phyloP scores from a whole-genome alignment of 2,888 invertebrate species.

The Caenorhabditis becei region DNA sequence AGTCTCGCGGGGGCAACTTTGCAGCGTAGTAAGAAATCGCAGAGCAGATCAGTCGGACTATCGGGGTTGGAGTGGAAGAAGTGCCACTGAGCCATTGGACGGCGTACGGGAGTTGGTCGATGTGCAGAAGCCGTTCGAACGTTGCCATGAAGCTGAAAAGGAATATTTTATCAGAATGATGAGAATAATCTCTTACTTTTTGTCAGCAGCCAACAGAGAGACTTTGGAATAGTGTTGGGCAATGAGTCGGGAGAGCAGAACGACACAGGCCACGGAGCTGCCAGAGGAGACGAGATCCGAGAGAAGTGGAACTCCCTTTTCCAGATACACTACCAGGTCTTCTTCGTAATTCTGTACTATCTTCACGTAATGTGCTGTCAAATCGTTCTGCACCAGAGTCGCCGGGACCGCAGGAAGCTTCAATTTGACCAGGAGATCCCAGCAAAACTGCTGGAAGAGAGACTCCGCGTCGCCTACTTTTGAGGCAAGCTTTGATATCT shows the following conservation, averaged over 20 bases:
- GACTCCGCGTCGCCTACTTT: slow-evolving; percentile 79
- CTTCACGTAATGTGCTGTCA: slow-evolving; percentile 77
- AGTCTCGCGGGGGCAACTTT: slow-evolving; percentile 56
- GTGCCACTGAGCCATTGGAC: slow-evolving; percentile 76
- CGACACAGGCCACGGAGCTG: slow-evolving; percentile 66
- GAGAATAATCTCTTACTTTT: slow-evolving; percentile 37
- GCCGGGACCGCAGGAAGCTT: slow-evolving; percentile 73
- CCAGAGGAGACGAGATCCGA: slow-evolving; percentile 67
- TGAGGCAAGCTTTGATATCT: slow-evolving; percentile 76
- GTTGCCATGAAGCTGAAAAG: slow-evolving; percentile 73
- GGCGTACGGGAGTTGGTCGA: slow-evolving; percentile 77
- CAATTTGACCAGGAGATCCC: slow-evolving; percentile 79
- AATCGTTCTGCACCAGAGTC: slow-evolving; percentile 65
- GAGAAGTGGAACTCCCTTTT: slow-evolving; percentile 63
- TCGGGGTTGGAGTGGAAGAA: slow-evolving; percentile 76
- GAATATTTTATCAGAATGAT: not conserved
- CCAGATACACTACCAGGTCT: slow-evolving; percentile 57
- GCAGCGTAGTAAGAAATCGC: slow-evolving; percentile 69
- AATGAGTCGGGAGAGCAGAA: slow-evolving; percentile 62
- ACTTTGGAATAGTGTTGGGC: slow-evolving; percentile 57
- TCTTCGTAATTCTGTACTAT: slow-evolving; percentile 73
- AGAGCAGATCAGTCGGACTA: slow-evolving; percentile 73
- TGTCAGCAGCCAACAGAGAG: slow-evolving; percentile 53
- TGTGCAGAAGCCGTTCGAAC: slow-evolving; percentile 76
- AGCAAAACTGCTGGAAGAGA: slow-evolving; percentile 80